A percentile compares a stretch with the other conserved stretches of the same genome.
Evolutionary conservation across 2,113 vertebrate species (phyloP).

Genomic region (Etia nguti): DNA sequence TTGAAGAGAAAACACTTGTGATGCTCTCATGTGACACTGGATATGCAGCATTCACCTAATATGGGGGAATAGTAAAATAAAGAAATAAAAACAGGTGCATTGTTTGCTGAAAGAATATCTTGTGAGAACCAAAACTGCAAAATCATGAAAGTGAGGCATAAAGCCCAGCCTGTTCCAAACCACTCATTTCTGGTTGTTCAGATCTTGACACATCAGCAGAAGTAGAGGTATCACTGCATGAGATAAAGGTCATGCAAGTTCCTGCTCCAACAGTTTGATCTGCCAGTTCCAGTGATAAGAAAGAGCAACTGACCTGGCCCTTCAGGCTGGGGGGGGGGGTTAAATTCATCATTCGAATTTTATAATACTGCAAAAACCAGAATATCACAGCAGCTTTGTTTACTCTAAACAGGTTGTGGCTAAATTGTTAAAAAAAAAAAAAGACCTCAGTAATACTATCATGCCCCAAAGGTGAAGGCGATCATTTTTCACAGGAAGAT

Average conservation of each 20-base stretch:
- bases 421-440: fast-evolving
- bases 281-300: neutral
- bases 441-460: neutral
- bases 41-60: neutral
- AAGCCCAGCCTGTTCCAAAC: neutral
- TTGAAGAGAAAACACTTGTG: neutral
- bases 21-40: neutral
- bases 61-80: neutral
- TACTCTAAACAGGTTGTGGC: too few species aligned
- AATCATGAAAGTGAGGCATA: neutral
- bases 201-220: neutral
- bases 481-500: neutral
- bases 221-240: neutral
- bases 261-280: neutral
- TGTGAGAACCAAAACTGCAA: neutral
- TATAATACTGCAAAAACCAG: neutral
- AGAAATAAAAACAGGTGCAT: neutral
- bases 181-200: neutral
- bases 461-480: neutral
- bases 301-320: neutral
- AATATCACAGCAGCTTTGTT: neutral
- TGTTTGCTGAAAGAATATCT: neutral
- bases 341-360: neutral
- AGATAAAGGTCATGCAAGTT: neutral
- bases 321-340: neutral